Evolutionary conservation across 2,113 vertebrate genomes (phyloP), one percentile per base, ranked within the genome.

Genomic region (Galeopterus variegatus): DNA sequence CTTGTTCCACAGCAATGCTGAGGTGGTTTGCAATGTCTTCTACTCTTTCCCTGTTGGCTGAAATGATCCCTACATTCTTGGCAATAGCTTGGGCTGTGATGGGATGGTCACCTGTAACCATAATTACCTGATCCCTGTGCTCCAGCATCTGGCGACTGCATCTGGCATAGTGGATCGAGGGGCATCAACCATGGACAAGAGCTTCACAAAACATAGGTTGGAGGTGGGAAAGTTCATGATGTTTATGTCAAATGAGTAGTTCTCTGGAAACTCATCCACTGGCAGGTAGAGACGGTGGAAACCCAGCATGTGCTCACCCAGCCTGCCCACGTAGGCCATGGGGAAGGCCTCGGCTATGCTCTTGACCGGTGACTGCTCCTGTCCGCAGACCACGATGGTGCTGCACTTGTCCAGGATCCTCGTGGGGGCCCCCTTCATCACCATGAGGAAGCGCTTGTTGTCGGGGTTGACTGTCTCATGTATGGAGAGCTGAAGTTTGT

Each of bases 41-140:
- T 94, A 99, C 98, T 0, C 99, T 99, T 97, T 99, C 99, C 0
- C 98, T 99, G 90, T 98, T 98, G 95, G 99, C 99, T 9, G 99
- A 99, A 87, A 99, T 99, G 97, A 99, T 99, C 45, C 99, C 99
- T 0, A 99, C 99, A 0, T 98, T 99, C 97, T 98, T 99, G 97
- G 99, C 99, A 26, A 99, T 99, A 73, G 99, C 99, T 94, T 99
- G 99, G 13, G 99, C 99, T 0, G 99, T 99, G 97, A 99, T 99
- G 28, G 99, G 99, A 3, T 99, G 99, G 83, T 99, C 99, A 0
- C 99, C 99, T 54, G 99, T 99, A 64, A 99, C 98, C 99, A 99
- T 99, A 50, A 99, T 99, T 86, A 99, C 99, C 98, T 99, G 97
- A 99, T 99, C 10, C 99, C 99, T 7, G 99, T 99, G 21, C 98